A percentile compares a stretch with the other conserved stretches of the same genome.
Conservation (phyloP, 1,140 invertebrate genomes). For the Brachionus angularis region DNA sequence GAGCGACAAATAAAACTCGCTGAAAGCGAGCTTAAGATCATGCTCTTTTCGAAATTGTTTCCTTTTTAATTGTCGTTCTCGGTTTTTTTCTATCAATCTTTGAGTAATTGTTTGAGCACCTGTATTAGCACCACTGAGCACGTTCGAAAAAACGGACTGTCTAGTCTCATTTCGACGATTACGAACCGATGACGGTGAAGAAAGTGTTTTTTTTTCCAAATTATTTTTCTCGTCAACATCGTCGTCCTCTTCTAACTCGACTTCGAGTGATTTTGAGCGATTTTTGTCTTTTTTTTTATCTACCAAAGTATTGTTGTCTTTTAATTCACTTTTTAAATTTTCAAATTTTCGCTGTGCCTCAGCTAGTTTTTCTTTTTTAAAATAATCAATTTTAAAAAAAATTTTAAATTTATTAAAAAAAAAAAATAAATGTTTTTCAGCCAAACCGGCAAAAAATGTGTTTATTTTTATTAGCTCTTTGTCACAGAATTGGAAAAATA, state of each 20-base stretch:
- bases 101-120: conserved; percentile 35
- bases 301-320: neutral
- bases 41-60: conserved; percentile 61
- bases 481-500: conserved; percentile 89
- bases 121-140: conserved; percentile 11
- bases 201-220: too few relatives aligned
- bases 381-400: conserved; percentile 43
- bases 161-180: neutral
- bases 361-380: conserved; percentile 79
- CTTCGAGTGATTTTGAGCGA: conserved; percentile 45
- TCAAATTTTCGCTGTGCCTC: conserved; percentile 91
- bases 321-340: conserved; percentile 77
- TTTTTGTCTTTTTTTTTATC: conserved; percentile 43
- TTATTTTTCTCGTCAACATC: conserved; percentile 47
- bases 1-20: conserved; percentile 95
- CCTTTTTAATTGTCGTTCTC: conserved; percentile 9
- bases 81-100: conserved; percentile 18
- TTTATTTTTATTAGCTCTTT: conserved; percentile 92
- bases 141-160: conserved; percentile 16
- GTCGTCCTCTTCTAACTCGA: conserved; percentile 48
- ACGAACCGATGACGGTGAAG: neutral
- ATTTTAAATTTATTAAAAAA: conserved; percentile 6
- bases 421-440: conserved; percentile 45
- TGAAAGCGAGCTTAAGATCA: conserved; percentile 94
- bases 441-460: conserved; percentile 93